Conservation (phyloP, 2,797 vertebrate genomes). For the Strix occidentalis region DNA sequence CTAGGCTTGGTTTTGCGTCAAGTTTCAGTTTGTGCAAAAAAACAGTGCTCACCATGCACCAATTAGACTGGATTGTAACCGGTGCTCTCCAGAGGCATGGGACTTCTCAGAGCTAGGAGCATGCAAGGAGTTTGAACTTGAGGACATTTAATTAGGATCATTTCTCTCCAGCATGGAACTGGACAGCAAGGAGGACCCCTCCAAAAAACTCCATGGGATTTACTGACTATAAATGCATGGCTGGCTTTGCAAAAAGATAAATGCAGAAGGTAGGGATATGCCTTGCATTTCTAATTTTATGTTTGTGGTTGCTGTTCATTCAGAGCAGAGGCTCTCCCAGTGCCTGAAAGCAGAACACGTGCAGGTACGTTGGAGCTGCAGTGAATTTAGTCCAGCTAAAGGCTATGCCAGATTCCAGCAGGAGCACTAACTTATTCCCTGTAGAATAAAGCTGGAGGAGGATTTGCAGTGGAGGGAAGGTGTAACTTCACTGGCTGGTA, state of each 20-base stretch:
- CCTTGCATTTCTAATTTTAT: not conserved
- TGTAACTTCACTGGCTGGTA: conserved; percentile 6
- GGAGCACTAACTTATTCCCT: not conserved
- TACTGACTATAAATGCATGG: not conserved
- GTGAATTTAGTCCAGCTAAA: not conserved
- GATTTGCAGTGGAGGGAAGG: not conserved
- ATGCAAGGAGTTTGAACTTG: rapidly evolving
- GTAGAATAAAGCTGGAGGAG: not conserved
- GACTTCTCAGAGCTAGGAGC: not conserved
- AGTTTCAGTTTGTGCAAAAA: not conserved
- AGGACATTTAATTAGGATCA: not conserved
- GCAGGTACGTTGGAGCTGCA: not conserved
- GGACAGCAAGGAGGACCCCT: not conserved
- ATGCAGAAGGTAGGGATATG: not conserved
- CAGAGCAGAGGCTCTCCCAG: not conserved
- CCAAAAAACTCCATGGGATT: not conserved
- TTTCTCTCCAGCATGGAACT: not conserved
- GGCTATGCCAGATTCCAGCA: not conserved
- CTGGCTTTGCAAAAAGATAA: not conserved
- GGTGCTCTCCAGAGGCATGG: not conserved
- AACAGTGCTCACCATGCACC: not conserved
- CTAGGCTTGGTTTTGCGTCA: not conserved
- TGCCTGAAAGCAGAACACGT: not conserved
- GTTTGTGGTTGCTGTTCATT: not conserved
- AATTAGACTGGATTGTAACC: rapidly evolving